Evolutionary conservation across 1,140 invertebrate genomes (phyloP), one percentile per base, ranked within the genome.

Genomic region (Dinoponera quadriceps): DNA sequence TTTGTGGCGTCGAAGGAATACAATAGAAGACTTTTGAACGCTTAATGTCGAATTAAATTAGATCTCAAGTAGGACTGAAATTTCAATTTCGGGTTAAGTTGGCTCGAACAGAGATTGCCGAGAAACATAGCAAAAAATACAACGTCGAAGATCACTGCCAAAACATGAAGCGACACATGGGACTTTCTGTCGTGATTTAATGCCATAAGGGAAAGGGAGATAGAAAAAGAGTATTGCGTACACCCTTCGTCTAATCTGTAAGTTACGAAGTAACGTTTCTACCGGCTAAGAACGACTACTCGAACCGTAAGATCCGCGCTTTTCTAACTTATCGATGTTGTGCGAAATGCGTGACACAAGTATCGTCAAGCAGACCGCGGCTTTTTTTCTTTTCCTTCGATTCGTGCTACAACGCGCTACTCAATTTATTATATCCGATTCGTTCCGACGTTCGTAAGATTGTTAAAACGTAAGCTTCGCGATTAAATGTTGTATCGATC

Each of bases 141-240:
- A 51, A 65, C 38, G 49, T 88, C 62, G 20, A 87, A 69, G 75
- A 86, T 83, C 90, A 91, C 89, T 91, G 90, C 90, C 90, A 91
- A 89, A 87, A 59, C 81, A 75, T 71, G 63, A 84, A 55, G 20
- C 11, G 60, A 44, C 54, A 55, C 0, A 25, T 66, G 66, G 27
- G 38, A 49, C 16, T 82, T 62, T 82, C 55, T 49, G 14, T 66
- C 59, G 57, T 18, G n/a, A 22, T 63, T 83, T 66, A 77, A 66
- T 49, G 78, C 25, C 68, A 66, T 71, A 80, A 44, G 27, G n/a
- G 27, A 22, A 27, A 14, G 14, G 3, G 25, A 22, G 29, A 51
- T 7, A 18, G 44, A 16, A 38, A 33, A 5, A 69, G 22, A 78
- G 5, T 57, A 57, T 44, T 18, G 9, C 27, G 22, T 68, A 54